Conservation (phyloP, 2,888 invertebrate species). For the Eristalinus sepulchralis region DNA sequence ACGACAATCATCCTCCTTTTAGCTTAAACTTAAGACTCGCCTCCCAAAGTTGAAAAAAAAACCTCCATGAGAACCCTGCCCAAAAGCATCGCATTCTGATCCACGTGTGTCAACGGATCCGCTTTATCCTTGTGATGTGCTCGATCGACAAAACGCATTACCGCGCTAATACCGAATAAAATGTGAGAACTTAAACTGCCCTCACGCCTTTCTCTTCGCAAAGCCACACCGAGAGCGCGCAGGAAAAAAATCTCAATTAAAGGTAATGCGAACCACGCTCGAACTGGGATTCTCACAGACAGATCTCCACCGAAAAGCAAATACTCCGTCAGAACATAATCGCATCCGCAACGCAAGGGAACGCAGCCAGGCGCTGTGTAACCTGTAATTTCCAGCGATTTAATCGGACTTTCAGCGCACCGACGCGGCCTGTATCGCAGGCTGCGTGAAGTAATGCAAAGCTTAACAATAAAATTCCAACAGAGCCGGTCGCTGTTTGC, state of each 20-base stretch:
- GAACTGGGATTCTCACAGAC: too few species aligned
- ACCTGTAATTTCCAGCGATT: constrained; percentile 49
- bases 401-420: constrained; percentile 18
- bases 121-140: neutral
- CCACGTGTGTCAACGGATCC: neutral
- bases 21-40: too few species aligned
- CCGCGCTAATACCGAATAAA: constrained; percentile 17
- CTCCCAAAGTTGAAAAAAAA: too few species aligned
- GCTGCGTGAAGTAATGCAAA: constrained; percentile 4
- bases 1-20: too few species aligned
- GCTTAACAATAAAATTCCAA: constrained; percentile 22
- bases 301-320: constrained; percentile 1
- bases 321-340: constrained; percentile 6
- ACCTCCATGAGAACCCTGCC: too few species aligned
- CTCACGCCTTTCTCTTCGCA: neutral
- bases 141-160: constrained; percentile 7
- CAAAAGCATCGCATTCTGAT: too few species aligned
- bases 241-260: constrained; percentile 27
- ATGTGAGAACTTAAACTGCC: constrained; percentile 25
- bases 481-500: neutral
- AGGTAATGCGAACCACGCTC: neutral
- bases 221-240: neutral
- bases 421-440: neutral
- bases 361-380: constrained; percentile 9
- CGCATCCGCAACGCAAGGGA: neutral